Base-by-base conservation (phyloP, 2,888 invertebrate genomes). In the Trachelus tabidus region DNA sequence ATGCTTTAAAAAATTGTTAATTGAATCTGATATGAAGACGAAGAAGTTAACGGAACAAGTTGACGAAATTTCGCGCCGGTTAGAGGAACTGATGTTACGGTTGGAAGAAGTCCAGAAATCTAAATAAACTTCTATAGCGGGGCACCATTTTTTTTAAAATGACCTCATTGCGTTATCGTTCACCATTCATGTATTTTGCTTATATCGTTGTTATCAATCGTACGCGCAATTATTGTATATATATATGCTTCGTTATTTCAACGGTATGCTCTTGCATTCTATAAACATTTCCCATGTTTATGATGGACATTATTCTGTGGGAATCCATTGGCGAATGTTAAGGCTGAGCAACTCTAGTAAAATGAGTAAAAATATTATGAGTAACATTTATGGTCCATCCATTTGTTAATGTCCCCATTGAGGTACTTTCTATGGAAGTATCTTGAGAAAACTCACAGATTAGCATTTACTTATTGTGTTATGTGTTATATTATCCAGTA, bases 11-110 rank as follows among this genome's bases (percentile, higher is more conserved):
- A 80, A 73, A 33, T 77, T 84, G 75, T 77, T 90, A 40, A 81
- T 83, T 0, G 82, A 88, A 9, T 82, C 85, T 3, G 80, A 85
- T 15, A 69, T 77, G 9, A 87, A 90, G 34, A 82, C 84, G 1
- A 81, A 34, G 33, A 83, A 56, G n/a, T 77, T 89, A 15, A 76
- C 30, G 0, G n/a, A 78, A 76, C 33, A 75, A 78, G 68, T 76
- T 83, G n/a, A 69, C 82, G 79, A 85, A 12, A 77, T 87, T 37
- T n/a, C 75, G 74, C 31, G 80, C 76, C 82, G 76, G 30, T 80
- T 90, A 73, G 73, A 82, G 4, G 81, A 87, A 76, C 75, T 89
- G 12, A 85, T 81, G 35, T 79, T 69, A 11, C 34, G 85, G 4
- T 81, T 89, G 40, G 78, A 83, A 12, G 81, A 87, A 31, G 75